Conservation (phyloP, 1,140 invertebrate genomes). For the Drosophila sucinea region DNA sequence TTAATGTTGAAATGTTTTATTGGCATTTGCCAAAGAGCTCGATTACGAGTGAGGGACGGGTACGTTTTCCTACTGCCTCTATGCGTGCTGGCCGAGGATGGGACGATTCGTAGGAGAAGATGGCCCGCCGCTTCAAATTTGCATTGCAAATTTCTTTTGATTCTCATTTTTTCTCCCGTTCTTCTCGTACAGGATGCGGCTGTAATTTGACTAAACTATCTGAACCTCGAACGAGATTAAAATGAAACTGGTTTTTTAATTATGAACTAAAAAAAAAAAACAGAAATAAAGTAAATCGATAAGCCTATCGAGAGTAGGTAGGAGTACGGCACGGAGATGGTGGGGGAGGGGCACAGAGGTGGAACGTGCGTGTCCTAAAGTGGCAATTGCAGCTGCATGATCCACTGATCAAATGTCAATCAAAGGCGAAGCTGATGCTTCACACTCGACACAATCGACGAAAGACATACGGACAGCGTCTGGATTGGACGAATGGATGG, state of each 20-base stretch:
- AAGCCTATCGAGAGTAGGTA: not conserved
- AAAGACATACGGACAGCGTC: conserved; percentile 9
- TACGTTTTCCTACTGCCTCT: too few species aligned
- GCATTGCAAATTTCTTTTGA: conserved; percentile 62
- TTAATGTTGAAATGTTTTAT: conserved; percentile 82
- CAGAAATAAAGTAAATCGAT: conserved; percentile 52
- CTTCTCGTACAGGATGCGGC: conserved; percentile 2
- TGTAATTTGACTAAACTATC: conserved; percentile 41
- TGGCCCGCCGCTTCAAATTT: conserved; percentile 66
- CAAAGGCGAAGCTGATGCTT: conserved; percentile 73
- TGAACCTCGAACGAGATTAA: conserved; percentile 42
- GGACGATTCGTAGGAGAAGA: conserved; percentile 7
- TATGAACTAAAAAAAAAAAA: conserved; percentile 55
- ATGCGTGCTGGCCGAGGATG: not conserved
- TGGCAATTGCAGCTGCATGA: conserved; percentile 47
- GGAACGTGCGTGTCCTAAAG: conserved; percentile 59
- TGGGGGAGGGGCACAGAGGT: not conserved
- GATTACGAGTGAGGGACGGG: conserved; percentile 48
- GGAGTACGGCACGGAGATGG: not conserved
- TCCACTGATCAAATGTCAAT: conserved; percentile 78
- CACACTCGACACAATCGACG: conserved; percentile 54
- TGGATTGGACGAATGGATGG: conserved; percentile 8
- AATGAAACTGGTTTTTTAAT: conserved; percentile 77
- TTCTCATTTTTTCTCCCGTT: not conserved
- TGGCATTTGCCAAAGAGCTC: conserved; percentile 59